Evolutionary conservation across 2,113 vertebrate genomes (phyloP).

Genomic region (Greenwoodochromis staneri): DNA sequence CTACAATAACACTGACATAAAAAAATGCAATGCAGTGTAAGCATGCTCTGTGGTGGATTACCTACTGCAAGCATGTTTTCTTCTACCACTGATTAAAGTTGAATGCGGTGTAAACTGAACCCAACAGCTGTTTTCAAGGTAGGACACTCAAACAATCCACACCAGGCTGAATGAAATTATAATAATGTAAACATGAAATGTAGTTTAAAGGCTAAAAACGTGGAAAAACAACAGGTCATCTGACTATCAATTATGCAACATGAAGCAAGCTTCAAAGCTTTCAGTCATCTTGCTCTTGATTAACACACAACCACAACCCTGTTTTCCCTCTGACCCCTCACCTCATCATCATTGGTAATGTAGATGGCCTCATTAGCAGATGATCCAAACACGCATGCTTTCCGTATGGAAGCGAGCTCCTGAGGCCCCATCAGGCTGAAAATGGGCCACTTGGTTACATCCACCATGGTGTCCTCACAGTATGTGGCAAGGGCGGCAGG

Average conservation of each 20-base stretch:
- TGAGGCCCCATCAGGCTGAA: constrained; percentile 86
- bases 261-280: neutral
- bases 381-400: constrained; percentile 89
- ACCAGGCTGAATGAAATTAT: neutral
- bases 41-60: neutral
- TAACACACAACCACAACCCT: neutral
- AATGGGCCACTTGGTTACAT: constrained; percentile 93
- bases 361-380: constrained; percentile 92
- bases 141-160: neutral
- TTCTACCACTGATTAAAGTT: neutral
- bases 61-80: neutral
- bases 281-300: neutral
- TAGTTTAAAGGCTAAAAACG: neutral
- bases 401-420: constrained; percentile 80
- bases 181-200: neutral
- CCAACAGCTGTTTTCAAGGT: neutral
- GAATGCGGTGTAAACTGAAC: neutral
- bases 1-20: neutral
- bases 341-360: constrained; percentile 85
- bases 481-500: neutral
- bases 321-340: constrained; percentile 43
- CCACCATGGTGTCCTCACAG: constrained; percentile 77
- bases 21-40: neutral
- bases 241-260: neutral
- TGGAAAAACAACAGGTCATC: neutral